These are phyloP conservation scores for Tinea semifulvella DNA, from an alignment of 2,888 invertebrate genomes.

Conservation along the genomic window DNA sequence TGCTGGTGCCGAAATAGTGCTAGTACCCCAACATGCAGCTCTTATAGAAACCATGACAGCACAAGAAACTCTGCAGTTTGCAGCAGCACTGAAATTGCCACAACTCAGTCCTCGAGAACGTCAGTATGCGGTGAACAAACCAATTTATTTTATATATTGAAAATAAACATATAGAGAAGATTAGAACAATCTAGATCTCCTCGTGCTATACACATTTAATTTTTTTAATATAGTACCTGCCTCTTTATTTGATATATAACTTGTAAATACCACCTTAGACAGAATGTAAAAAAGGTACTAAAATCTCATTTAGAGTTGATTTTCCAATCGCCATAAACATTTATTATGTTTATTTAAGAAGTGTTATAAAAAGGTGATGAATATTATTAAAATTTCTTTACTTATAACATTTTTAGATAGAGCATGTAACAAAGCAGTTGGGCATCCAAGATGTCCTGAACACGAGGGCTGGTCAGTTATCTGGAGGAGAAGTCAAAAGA, in stretches of 20 bases:
- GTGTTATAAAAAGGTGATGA: too few relatives aligned
- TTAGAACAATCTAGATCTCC: too few relatives aligned
- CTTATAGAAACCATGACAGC: conserved; percentile 86
- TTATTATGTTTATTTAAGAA: too few relatives aligned
- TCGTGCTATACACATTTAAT: too few relatives aligned
- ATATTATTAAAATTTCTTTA: not conserved
- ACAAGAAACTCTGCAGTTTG: conserved; percentile 84
- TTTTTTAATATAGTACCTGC: too few relatives aligned
- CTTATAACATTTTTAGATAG: conserved; percentile 67
- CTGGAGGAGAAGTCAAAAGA: conserved; percentile 91
- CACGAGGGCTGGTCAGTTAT: conserved; percentile 77
- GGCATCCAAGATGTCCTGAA: conserved; percentile 75
- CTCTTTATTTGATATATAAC: too few relatives aligned
- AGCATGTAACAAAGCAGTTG: conserved; percentile 79
- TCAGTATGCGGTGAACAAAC: conserved; percentile 31
- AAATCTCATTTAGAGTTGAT: too few relatives aligned
- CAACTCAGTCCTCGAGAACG: conserved; percentile 32
- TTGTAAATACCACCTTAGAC: too few relatives aligned
- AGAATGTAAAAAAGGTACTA: too few relatives aligned
- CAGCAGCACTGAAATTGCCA: conserved; percentile 83
- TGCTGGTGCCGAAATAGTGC: conserved; percentile 72
- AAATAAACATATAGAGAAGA: too few relatives aligned
- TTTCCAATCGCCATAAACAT: too few relatives aligned
- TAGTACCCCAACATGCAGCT: conserved; percentile 86
- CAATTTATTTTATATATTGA: too few relatives aligned